phyloP scores from a whole-genome alignment of 2,888 invertebrate genomes.

The Lithophane semibrunnea region DNA sequence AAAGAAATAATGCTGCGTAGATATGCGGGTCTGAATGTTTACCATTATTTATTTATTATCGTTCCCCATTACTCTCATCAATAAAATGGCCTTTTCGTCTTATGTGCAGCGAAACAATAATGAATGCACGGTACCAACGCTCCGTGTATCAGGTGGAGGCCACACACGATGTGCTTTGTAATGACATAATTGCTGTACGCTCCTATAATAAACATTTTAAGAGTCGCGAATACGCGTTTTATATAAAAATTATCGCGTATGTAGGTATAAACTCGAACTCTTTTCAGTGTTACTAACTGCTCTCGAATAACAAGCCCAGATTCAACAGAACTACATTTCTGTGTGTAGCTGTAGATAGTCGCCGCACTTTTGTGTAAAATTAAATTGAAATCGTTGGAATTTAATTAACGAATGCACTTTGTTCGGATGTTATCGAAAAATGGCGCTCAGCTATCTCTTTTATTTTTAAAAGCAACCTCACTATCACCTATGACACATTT shows the following conservation, averaged over 20 bases:
- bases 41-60: slow-evolving; percentile 64
- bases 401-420: slow-evolving; percentile 57
- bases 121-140: slow-evolving; percentile 58
- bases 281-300: slow-evolving; percentile 20
- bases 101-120: slow-evolving; percentile 61
- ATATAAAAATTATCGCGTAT: slow-evolving; percentile 11
- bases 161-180: slow-evolving; percentile 67
- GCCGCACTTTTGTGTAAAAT: slow-evolving; percentile 20
- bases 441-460: slow-evolving; percentile 50
- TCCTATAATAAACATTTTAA: slow-evolving; percentile 50
- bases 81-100: slow-evolving; percentile 58
- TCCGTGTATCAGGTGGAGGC: slow-evolving; percentile 51
- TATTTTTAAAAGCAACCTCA: slow-evolving; percentile 42
- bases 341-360: slow-evolving; percentile 15
- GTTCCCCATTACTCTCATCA: slow-evolving; percentile 56
- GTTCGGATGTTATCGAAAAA: slow-evolving; percentile 55
- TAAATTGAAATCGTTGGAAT: slow-evolving; percentile 42
- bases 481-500: slow-evolving; percentile 56
- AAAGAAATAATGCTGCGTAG: slow-evolving; percentile 39
- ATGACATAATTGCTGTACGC: slow-evolving; percentile 61
- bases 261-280: neutral
- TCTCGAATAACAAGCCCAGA: slow-evolving; percentile 7
- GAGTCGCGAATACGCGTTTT: slow-evolving; percentile 32
- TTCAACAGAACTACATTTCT: slow-evolving; percentile 2
- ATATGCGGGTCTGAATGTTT: slow-evolving; percentile 62